Percentiles rank a stretch among this genome's conserved stretches.
phyloP scores from a whole-genome alignment of 2,113 vertebrate genomes.

The Crotalus helleri region DNA sequence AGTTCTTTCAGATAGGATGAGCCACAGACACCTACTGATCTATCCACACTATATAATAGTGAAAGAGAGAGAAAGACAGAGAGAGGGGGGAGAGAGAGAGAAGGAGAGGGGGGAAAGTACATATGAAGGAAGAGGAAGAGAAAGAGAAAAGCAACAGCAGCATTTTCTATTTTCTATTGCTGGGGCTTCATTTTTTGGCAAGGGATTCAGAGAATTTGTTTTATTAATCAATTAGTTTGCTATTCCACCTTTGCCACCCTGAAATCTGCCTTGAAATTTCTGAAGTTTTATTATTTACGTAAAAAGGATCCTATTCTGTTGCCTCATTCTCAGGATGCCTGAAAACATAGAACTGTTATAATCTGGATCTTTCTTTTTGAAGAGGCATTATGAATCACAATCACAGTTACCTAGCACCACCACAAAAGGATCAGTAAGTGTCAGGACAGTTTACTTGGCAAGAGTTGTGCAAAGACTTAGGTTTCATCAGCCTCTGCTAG shows the following conservation, averaged over 20 bases:
- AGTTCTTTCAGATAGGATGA: neutral
- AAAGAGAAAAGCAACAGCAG: neutral
- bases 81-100: neutral
- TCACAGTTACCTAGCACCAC: neutral
- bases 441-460: neutral
- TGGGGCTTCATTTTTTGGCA: no score
- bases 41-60: neutral
- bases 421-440: neutral
- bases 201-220: neutral
- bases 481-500: slow-evolving; percentile 3
- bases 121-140: neutral
- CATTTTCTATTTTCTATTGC: no score
- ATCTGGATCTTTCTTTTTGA: neutral
- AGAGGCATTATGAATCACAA: neutral
- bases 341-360: neutral
- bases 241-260: neutral
- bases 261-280: neutral
- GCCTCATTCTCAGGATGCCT: neutral
- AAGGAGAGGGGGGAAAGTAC: neutral
- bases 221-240: neutral
- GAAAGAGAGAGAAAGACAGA: neutral
- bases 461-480: neutral
- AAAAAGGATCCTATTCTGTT: neutral
- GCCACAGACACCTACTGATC: neutral
- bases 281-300: neutral